Base-by-base conservation (phyloP, 2,797 vertebrate genomes). In the Garrulus glandarius region DNA sequence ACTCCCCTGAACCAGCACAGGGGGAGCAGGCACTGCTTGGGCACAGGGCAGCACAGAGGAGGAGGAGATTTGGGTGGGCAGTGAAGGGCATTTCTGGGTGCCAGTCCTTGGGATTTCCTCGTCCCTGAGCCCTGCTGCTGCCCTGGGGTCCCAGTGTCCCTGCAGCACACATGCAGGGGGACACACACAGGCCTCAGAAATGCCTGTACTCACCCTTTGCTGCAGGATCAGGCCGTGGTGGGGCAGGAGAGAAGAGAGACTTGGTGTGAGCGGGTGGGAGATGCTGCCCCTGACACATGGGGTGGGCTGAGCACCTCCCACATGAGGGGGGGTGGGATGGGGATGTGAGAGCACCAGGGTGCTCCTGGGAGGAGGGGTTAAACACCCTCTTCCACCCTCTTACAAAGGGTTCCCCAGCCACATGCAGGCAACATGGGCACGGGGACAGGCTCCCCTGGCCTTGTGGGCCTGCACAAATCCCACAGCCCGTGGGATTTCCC, bases 151-250 rank as follows among this genome's bases (percentile, higher is more conserved):
- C 37, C 2, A 1, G 36, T 1, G 5, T 11, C 43, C 79, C 24
- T 74, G 85, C 71, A 87, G 56, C 60, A 75, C 57, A 11, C 52
- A 6, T 18, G 53, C 56, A 75, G 27, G 17, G 14, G 30, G 34
- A 46, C 59, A 67, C 20, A 29, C 36, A 49, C 7, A 37, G n/a
- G 39, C 29, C 55, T 46, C 39, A 32, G 65, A 47, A 41, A 24
- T 9, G 8, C 27, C 67, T 56, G 37, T 82, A 97, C 97, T 97
- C 77, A 97, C 97, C 97, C 97, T 94, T 97, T 97, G 59, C 97
- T 97, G 96, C 83, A 89, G 70, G 21, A 59, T 43, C 84, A 34
- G 19, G 3, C 34, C 87, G 0, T 39, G 57, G 39, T 5, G 55
- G 83, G 83, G 78, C 41, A 89, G 84, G 61, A 96, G 63, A 91